Percentiles rank a stretch among this genome's conserved stretches.
phyloP scores from a whole-genome alignment of 2,113 vertebrate species.

The Caretta caretta region DNA sequence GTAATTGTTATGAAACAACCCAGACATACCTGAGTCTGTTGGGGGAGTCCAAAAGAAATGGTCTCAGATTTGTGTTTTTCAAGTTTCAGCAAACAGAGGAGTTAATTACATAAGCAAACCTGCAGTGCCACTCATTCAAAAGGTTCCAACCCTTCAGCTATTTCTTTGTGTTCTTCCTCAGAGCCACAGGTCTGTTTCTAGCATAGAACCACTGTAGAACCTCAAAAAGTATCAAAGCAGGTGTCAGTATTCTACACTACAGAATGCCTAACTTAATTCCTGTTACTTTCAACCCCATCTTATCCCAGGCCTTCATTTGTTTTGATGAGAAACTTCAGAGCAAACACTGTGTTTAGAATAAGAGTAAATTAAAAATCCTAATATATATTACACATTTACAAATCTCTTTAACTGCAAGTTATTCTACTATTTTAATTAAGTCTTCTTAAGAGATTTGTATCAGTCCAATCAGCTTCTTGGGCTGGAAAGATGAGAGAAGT shows the following conservation, averaged over 20 bases:
- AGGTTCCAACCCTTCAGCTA: background rate
- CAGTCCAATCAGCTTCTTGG: background rate
- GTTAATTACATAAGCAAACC: background rate
- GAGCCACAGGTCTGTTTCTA: background rate
- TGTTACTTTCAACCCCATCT: background rate
- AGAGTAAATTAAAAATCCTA: background rate
- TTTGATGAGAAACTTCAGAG: background rate
- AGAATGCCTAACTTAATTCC: background rate
- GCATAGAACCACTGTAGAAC: background rate
- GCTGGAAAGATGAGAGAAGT: background rate
- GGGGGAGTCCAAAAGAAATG: background rate
- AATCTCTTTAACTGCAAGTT: background rate
- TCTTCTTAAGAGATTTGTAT: background rate
- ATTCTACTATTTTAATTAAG: background rate
- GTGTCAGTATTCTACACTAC: background rate
- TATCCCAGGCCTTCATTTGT: background rate
- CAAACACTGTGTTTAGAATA: no score
- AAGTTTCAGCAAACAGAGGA: background rate
- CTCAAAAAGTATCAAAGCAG: background rate
- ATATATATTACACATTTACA: background rate
- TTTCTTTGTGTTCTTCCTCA: background rate
- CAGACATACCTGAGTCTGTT: background rate
- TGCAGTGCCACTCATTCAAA: background rate
- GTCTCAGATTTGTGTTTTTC: background rate
- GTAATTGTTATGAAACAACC: background rate